Evolutionary conservation across 2,797 vertebrate species (phyloP).

Genomic region (Cyprinella venusta): DNA sequence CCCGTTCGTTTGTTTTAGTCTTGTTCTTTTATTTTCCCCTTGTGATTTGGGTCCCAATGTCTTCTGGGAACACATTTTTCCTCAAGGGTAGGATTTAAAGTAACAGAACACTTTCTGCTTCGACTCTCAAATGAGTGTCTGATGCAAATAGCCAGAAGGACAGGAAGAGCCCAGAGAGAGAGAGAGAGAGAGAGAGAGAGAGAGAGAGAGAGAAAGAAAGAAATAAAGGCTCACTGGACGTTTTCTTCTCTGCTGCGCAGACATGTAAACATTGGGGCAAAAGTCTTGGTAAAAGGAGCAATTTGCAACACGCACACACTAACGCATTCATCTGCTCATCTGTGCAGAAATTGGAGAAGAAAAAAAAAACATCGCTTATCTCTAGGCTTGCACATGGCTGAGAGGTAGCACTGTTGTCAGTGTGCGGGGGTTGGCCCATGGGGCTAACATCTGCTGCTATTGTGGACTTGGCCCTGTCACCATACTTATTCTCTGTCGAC

Average conservation of each 20-base stretch:
- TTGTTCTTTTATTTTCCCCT: conserved; percentile 14
- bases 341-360: conserved; percentile 28
- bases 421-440: conserved; percentile 53
- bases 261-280: background rate
- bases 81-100: conserved; percentile 40
- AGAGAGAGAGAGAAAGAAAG: conserved; percentile 31
- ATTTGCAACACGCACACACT: background rate
- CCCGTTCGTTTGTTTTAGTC: conserved; percentile 4
- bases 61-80: conserved; percentile 41
- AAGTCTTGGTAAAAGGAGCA: conserved; percentile 18
- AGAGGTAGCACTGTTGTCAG: conserved; percentile 57
- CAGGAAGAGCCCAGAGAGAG: conserved; percentile 26
- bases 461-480: conserved; percentile 44
- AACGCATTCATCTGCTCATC: conserved; percentile 37
- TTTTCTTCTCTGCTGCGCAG: conserved; percentile 3
- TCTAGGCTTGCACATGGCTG: conserved; percentile 57
- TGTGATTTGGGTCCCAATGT: conserved; percentile 32
- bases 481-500: conserved; percentile 45
- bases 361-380: conserved; percentile 54
- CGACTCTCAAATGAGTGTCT: conserved; percentile 61
- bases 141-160: conserved; percentile 63
- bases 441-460: conserved; percentile 49
- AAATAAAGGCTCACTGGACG: background rate
- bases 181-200: conserved; percentile 21
- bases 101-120: conserved; percentile 45